Conservation (phyloP, 2,797 vertebrate species). For the Chaenodraco wilsoni region DNA sequence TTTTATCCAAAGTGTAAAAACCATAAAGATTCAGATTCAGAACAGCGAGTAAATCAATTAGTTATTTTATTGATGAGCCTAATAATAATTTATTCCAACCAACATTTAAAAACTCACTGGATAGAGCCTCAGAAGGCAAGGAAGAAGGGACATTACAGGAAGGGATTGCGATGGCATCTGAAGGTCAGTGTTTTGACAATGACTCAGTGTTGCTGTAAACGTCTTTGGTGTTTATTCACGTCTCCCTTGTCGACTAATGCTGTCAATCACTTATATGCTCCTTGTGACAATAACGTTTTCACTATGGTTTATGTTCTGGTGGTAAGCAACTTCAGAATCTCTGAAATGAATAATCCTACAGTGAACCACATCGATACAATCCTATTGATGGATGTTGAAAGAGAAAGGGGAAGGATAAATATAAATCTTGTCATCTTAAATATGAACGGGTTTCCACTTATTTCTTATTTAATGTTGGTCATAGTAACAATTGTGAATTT, state of each 20-base stretch:
- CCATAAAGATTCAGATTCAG: too few species aligned
- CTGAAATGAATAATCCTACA: background rate
- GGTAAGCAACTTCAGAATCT: background rate
- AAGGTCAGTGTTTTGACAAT: background rate
- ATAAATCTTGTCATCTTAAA: background rate
- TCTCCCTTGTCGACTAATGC: background rate
- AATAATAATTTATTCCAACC: background rate
- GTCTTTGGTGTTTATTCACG: background rate
- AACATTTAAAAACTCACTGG: background rate
- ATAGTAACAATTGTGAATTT: too few species aligned
- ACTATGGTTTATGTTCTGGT: too few species aligned
- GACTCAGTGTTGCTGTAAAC: too few species aligned
- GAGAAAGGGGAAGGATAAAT: background rate
- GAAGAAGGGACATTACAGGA: background rate
- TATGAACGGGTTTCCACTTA: background rate
- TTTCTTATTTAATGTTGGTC: background rate
- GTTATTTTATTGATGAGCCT: background rate
- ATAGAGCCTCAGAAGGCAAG: constrained; percentile 1
- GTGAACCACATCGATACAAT: background rate
- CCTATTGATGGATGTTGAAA: background rate
- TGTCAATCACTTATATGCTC: background rate
- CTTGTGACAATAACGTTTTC: background rate
- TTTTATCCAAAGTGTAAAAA: too few species aligned
- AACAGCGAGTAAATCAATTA: background rate
- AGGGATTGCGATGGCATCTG: background rate